These are phyloP conservation scores for Coecobrya sp. DNA, from an alignment of 2,888 invertebrate genomes.

Conservation along the genomic window DNA sequence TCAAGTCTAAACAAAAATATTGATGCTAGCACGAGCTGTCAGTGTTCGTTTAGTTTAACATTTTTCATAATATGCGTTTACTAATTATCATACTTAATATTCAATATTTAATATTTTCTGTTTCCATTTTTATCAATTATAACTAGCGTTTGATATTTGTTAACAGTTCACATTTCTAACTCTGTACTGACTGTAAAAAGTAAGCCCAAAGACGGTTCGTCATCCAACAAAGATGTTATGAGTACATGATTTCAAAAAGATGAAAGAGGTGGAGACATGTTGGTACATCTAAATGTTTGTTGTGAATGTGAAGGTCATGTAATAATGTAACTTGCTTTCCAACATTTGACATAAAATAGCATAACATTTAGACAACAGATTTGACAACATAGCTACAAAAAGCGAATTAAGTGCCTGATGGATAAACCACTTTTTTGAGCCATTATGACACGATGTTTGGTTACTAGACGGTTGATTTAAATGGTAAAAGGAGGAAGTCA, in stretches of 20 bases:
- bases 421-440: neutral
- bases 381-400: neutral
- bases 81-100: neutral
- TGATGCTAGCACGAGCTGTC: no score
- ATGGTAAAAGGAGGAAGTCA: slow-evolving; percentile 1
- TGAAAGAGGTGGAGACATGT: neutral
- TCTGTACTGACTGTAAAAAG: neutral
- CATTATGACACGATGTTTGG: neutral
- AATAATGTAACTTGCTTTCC: slow-evolving; percentile 41
- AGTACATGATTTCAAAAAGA: neutral
- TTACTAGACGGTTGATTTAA: neutral
- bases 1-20: no score
- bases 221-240: neutral
- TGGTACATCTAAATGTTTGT: neutral
- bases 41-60: neutral
- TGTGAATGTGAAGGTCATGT: slow-evolving; percentile 38
- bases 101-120: neutral
- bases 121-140: neutral
- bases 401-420: neutral
- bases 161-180: neutral
- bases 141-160: neutral
- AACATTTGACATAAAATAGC: neutral
- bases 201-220: no score
- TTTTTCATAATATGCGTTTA: no score
- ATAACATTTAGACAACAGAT: neutral